phyloP scores from a whole-genome alignment of 2,888 invertebrate species.

The Leptothorax acervorum region DNA sequence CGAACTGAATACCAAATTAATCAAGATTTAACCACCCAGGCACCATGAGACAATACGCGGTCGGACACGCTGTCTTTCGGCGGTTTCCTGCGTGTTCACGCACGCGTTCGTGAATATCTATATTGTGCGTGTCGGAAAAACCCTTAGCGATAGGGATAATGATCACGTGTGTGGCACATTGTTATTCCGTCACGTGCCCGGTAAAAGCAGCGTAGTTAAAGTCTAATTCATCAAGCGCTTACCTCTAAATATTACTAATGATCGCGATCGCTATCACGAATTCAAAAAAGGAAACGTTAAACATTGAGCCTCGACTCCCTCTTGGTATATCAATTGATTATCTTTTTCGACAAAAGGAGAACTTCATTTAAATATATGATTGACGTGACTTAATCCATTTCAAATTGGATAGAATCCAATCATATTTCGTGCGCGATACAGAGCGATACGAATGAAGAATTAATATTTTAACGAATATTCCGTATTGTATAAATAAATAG shows the following conservation, averaged over 20 bases:
- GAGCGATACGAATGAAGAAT: not conserved
- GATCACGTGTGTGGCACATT: slow-evolving; percentile 2
- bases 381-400: slow-evolving; percentile 13
- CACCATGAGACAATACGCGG: slow-evolving; percentile 1
- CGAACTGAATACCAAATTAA: slow-evolving; percentile 60
- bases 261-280: not conserved
- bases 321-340: not conserved
- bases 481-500: not conserved
- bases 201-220: not conserved
- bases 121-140: slow-evolving; percentile 10
- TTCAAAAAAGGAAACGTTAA: not conserved
- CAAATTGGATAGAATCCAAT: not conserved
- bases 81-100: slow-evolving; percentile 42
- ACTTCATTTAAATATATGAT: slow-evolving; percentile 1
- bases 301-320: not conserved
- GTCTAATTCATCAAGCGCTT: slow-evolving; percentile 1
- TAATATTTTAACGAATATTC: not conserved
- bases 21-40: slow-evolving; percentile 28
- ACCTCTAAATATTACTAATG: slow-evolving; percentile 23
- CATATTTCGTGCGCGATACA: not conserved
- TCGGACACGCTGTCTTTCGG: not conserved
- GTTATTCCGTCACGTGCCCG: slow-evolving; percentile 26
- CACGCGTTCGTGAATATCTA: slow-evolving; percentile 45
- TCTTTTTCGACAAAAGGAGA: not conserved
- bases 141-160: slow-evolving; percentile 56